Evolutionary conservation across 2,113 vertebrate species (phyloP).

Genomic region (Micromys minutus): DNA sequence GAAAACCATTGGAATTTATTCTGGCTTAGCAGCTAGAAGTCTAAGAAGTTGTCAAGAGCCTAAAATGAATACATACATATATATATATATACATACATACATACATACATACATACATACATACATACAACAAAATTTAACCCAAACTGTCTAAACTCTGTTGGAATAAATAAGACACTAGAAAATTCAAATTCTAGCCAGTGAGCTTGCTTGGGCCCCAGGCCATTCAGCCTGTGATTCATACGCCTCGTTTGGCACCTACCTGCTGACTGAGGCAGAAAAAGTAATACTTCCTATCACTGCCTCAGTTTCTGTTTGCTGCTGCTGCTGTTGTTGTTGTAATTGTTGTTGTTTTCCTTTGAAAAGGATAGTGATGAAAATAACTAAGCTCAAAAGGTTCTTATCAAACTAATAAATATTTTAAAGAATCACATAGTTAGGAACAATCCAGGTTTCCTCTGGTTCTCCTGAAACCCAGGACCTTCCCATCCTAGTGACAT

Average conservation of each 20-base stretch:
- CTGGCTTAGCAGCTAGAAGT: background rate
- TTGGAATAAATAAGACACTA: background rate
- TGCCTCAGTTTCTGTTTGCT: background rate
- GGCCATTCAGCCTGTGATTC: no score
- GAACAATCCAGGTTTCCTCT: background rate
- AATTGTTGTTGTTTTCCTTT: background rate
- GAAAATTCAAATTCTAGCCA: background rate
- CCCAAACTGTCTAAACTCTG: background rate
- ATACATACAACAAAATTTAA: background rate
- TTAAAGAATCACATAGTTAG: background rate
- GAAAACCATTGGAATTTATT: slow-evolving; percentile 22
- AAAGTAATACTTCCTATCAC: background rate
- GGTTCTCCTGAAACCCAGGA: background rate
- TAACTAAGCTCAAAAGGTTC: background rate
- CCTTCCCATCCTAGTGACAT: background rate
- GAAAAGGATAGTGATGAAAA: background rate
- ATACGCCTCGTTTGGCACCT: background rate
- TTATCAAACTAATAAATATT: background rate
- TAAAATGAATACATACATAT: background rate
- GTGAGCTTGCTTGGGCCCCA: background rate
- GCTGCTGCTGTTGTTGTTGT: no score
- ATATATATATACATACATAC: background rate
- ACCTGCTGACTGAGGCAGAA: background rate
- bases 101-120: background rate
- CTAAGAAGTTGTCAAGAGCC: background rate